A percentile compares a stretch with the other conserved stretches of the same genome.
phyloP scores from a whole-genome alignment of 2,888 invertebrate species.

The Drosophila parthenogenetica region DNA sequence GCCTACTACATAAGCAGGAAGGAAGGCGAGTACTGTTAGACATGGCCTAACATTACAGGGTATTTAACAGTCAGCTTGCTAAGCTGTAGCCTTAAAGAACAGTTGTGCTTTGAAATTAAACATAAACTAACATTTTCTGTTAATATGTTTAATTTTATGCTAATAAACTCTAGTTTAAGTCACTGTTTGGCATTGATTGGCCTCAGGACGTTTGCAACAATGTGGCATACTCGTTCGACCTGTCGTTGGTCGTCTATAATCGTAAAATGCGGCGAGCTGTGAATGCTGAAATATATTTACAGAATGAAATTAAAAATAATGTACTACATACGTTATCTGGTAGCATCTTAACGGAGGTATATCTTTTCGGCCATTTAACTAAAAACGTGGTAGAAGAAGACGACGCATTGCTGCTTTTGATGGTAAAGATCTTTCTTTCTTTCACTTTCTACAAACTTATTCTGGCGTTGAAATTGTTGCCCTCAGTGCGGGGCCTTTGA shows the following conservation, averaged over 20 bases:
- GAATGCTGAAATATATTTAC: too few relatives aligned
- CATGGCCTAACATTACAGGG: too few relatives aligned
- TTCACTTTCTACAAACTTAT: slow-evolving; percentile 69
- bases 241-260: neutral
- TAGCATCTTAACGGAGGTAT: slow-evolving; percentile 20
- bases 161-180: neutral
- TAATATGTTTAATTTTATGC: too few relatives aligned
- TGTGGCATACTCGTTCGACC: neutral
- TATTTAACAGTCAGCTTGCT: too few relatives aligned
- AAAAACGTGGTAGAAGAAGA: neutral
- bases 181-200: neutral
- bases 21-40: too few relatives aligned
- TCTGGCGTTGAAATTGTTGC: slow-evolving; percentile 53
- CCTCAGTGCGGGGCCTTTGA: slow-evolving; percentile 34
- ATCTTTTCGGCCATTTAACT: neutral
- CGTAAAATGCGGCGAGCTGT: neutral
- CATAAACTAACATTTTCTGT: too few relatives aligned
- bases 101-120: too few relatives aligned
- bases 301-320: neutral
- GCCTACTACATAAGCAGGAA: too few relatives aligned
- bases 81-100: too few relatives aligned
- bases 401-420: neutral
- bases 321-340: slow-evolving; percentile 1
- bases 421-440: slow-evolving; percentile 28
- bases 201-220: neutral